Base-by-base conservation (phyloP, 1,140 invertebrate species). In the Sycophila sp. region DNA sequence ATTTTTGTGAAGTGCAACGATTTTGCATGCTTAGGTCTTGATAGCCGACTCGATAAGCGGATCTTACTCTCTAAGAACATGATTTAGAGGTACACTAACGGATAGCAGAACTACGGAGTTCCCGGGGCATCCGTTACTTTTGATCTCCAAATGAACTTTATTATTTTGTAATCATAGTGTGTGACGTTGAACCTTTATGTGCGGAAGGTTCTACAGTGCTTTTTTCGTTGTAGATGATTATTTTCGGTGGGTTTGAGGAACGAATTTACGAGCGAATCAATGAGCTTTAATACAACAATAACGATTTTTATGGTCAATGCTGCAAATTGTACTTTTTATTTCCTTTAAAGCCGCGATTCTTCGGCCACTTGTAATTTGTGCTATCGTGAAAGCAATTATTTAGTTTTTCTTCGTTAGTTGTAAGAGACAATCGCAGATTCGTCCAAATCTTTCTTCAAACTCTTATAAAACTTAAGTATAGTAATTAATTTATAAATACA, bases 61-160 rank as follows among this genome's bases (percentile, higher is more conserved):
- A n/a, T n/a, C n/a, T n/a, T n/a, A n/a, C n/a, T n/a, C n/a, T n/a
- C n/a, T n/a, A n/a, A n/a, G n/a, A n/a, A n/a, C n/a, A n/a, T n/a
- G n/a, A n/a, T n/a, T n/a, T n/a, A n/a, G n/a, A n/a, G n/a, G n/a
- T n/a, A n/a, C n/a, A n/a, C n/a, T n/a, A n/a, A n/a, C n/a, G n/a
- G n/a, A n/a, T n/a, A n/a, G n/a, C n/a, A n/a, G n/a, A n/a, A n/a
- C n/a, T n/a, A n/a, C n/a, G n/a, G n/a, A 26, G 28, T 28, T 3
- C 13, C 19, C 42, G 4, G 10, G 1, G n/a, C 42, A 5, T 49
- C 17, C 30, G 19, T 32, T 49, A 13, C n/a, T 63, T 34, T 34
- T 63, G 60, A 63, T 63, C 60, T 63, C 45, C 49, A 49, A 19
- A 63, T 32, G 24, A 17, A 49, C 19, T 30, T 30, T 60, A 45